A percentile compares a stretch with the other conserved stretches of the same genome.
Evolutionary conservation across 2,797 vertebrate species (phyloP).

Genomic region (Chrysocyon brachyurus): DNA sequence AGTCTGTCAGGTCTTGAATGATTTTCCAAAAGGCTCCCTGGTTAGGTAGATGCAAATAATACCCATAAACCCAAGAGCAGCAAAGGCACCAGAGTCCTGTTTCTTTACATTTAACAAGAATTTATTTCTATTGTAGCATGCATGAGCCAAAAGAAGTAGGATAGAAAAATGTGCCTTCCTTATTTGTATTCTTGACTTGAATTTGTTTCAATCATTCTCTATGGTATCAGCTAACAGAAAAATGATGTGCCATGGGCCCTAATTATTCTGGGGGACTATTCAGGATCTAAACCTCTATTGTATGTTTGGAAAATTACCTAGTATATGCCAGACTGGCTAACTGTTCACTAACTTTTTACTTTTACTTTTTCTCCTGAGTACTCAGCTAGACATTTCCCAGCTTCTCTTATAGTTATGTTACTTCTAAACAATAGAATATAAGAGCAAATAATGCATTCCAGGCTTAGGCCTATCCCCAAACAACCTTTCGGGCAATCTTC

Average conservation of each 20-base stretch:
- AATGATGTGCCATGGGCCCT: not conserved
- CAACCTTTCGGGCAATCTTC: too few relatives aligned
- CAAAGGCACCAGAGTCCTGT: not conserved
- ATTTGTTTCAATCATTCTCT: constrained; percentile 35
- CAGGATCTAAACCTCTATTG: not conserved
- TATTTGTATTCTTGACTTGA: not conserved
- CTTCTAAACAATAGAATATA: not conserved
- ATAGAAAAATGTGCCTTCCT: not conserved
- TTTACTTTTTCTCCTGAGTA: not conserved
- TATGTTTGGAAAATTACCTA: not conserved
- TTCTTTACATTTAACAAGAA: not conserved
- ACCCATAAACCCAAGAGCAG: constrained; percentile 68
- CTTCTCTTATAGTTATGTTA: not conserved
- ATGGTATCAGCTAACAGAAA: constrained; percentile 16
- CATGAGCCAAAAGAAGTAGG: not conserved
- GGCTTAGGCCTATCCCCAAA: not conserved
- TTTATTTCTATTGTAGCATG: not conserved
- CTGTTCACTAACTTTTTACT: not conserved
- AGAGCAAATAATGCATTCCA: not conserved
- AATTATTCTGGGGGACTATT: not conserved
- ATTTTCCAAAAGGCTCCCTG: constrained; percentile 64
- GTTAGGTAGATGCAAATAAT: constrained; percentile 70
- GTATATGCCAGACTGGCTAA: not conserved
- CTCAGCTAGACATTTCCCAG: not conserved
- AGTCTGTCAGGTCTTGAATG: constrained; percentile 56